These are phyloP conservation scores for Leptopilina myrica DNA, from an alignment of 2,888 invertebrate species.

Conservation along the genomic window DNA sequence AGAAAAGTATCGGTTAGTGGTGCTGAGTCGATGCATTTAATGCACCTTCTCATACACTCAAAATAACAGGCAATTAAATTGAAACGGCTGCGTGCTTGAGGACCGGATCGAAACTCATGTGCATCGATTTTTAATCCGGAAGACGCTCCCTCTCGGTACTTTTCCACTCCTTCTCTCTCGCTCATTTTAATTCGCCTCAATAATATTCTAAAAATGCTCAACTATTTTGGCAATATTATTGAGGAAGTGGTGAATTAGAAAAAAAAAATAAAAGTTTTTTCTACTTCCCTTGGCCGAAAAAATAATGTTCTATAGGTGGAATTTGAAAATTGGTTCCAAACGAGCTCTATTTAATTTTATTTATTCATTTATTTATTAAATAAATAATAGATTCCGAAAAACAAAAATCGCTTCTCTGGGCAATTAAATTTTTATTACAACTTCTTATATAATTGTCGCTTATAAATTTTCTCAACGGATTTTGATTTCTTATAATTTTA, in stretches of 20 bases:
- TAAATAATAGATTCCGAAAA: no score
- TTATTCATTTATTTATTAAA: no score
- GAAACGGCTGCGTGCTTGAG: slow-evolving; percentile 60
- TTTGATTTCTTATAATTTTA: no score
- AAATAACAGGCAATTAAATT: slow-evolving; percentile 72
- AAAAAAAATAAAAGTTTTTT: background rate
- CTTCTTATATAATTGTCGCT: no score
- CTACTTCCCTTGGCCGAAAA: background rate
- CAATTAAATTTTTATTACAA: no score
- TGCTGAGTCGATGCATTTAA: slow-evolving; percentile 66
- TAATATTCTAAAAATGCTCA: background rate
- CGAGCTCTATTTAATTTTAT: no score
- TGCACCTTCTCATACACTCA: slow-evolving; percentile 63
- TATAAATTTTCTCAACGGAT: no score
- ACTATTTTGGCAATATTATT: background rate
- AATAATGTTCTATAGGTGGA: no score
- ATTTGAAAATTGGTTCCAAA: no score
- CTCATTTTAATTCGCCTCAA: background rate
- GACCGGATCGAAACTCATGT: slow-evolving; percentile 51
- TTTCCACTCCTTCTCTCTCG: slow-evolving; percentile 12
- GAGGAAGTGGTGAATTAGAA: background rate
- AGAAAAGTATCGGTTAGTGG: slow-evolving; percentile 60
- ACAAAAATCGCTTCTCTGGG: no score
- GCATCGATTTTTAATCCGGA: slow-evolving; percentile 40
- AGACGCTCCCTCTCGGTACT: slow-evolving; percentile 26